phyloP scores from a whole-genome alignment of 2,113 vertebrate species.

The Malaclemys terrapin region DNA sequence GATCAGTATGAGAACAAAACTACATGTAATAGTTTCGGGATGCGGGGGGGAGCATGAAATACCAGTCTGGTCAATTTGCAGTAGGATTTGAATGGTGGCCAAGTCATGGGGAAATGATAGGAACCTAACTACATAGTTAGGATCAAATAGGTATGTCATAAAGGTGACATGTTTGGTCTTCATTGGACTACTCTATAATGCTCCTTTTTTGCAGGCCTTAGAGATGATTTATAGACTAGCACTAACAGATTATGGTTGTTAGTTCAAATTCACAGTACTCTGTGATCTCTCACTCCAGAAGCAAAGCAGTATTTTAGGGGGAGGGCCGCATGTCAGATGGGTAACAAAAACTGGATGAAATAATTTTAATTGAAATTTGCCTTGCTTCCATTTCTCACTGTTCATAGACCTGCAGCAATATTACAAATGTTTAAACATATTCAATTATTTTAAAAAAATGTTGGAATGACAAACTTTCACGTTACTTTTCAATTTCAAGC shows the following conservation, averaged over 20 bases:
- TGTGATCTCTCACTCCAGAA: background rate
- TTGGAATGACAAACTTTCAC: background rate
- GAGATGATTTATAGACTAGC: background rate
- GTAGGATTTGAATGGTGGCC: background rate
- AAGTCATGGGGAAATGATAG: background rate
- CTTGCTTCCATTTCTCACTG: background rate
- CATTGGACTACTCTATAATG: background rate
- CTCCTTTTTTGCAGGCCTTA: background rate
- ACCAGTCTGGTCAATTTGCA: background rate
- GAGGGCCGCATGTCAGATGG: background rate
- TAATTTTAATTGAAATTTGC: background rate
- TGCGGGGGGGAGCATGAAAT: background rate
- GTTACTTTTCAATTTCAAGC: background rate
- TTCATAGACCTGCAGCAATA: background rate
- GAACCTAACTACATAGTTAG: background rate
- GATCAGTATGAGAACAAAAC: background rate
- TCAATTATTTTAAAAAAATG: background rate
- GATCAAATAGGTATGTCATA: background rate
- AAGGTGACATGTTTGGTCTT: background rate
- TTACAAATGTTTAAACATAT: background rate
- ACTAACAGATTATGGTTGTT: background rate
- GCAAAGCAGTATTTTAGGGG: background rate
- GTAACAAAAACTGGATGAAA: background rate
- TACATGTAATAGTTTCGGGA: background rate
- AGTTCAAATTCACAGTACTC: background rate